Base-by-base conservation (phyloP, 2,797 vertebrate genomes). In the Chelon auratus region DNA sequence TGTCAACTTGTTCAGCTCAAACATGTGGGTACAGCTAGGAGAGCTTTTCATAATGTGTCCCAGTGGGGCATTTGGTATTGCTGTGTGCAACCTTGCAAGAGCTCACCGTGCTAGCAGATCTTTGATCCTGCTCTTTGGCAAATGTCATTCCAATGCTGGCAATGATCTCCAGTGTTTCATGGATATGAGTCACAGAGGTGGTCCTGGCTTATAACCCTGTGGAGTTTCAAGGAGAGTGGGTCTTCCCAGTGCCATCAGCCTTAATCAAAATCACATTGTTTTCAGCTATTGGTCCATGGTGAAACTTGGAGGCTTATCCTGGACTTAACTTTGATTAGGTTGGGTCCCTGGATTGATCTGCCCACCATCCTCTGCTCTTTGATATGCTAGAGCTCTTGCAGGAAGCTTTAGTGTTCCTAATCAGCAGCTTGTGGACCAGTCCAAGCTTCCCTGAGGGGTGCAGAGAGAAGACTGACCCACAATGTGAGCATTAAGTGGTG, bases 251-350 rank as follows among this genome's bases (percentile, higher is more conserved):
- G 57, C 81, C 72, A 77, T 83, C 63, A 68, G 52, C 57, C 73
- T 60, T 87, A 88, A 92, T 92, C 65, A 86, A 74, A 89, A 81
- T 91, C 86, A 89, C 78, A 83, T 86, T 89, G 75, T 83, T 50
- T 78, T 5, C 66, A 78, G 69, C 77, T 61, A 76, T 76, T 77
- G 65, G 74, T 68, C 69, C 51, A 2, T 14, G 59, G 80, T 78
- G 53, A 72, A 76, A 86, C 75, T 78, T 58, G 61, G 52, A 76
- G 77, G 72, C 77, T 84, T 83, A 82, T 65, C 50, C 74, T 39
- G 75, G 88, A 70, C 86, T 82, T 80, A 68, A 75, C 83, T 78
- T 87, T 87, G 78, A 89, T 88, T 85, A 76, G 75, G 58, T 54
- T 11, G 50, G 58, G 12, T 70, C 26, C 51, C 67, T 77, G 58